phyloP scores from a whole-genome alignment of 2,888 invertebrate genomes.

The Acrobeloides nanus region DNA sequence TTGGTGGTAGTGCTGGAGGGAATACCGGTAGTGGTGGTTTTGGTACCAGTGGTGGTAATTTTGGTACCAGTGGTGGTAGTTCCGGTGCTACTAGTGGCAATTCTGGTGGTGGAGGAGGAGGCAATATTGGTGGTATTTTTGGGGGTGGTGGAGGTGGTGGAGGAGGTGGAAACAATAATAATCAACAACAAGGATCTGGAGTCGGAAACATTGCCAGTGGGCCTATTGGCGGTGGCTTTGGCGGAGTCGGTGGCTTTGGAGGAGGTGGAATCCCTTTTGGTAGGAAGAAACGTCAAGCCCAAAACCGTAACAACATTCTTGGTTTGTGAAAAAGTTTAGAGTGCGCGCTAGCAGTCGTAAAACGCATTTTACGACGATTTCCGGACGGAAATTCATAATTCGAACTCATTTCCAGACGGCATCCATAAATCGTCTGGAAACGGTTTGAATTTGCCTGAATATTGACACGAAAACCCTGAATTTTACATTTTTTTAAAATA shows the following conservation, averaged over 20 bases:
- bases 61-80: background rate
- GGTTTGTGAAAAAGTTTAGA: constrained; percentile 7
- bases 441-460: too few species aligned
- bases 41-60: constrained; percentile 19
- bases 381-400: too few species aligned
- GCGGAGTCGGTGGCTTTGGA: constrained; percentile 8
- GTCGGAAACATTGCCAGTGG: background rate
- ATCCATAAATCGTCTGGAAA: too few species aligned
- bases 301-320: constrained; percentile 5
- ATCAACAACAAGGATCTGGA: too few species aligned
- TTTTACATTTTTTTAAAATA: too few species aligned
- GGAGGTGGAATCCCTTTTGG: background rate
- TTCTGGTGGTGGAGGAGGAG: constrained; percentile 6
- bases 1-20: constrained; percentile 1
- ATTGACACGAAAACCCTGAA: too few species aligned
- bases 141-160: background rate
- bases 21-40: constrained; percentile 13
- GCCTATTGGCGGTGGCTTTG: background rate
- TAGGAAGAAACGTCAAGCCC: background rate
- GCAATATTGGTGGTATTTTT: background rate
- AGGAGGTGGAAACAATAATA: too few species aligned
- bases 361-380: too few species aligned
- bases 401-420: too few species aligned
- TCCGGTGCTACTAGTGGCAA: background rate
- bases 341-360: constrained; percentile 3